Evolutionary conservation across 2,797 vertebrate genomes (phyloP).

Genomic region (Setipinna tenuifilis): DNA sequence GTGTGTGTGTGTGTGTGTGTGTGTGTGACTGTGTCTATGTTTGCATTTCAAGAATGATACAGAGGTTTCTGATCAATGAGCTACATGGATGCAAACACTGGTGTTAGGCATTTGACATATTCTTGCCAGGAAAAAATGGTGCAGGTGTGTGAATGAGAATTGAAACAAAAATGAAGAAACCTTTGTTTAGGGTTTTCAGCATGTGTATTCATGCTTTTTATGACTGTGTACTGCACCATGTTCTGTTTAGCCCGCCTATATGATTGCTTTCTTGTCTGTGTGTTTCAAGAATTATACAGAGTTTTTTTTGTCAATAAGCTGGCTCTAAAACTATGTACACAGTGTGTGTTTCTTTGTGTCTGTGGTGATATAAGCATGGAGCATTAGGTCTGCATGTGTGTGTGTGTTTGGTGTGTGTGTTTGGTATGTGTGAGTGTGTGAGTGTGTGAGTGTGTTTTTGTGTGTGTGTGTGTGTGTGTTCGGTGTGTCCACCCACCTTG

Average conservation of each 20-base stretch:
- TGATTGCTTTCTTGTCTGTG: too few species aligned
- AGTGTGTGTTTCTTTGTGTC: constrained; percentile 84
- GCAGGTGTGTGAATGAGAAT: background rate
- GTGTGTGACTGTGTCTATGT: background rate
- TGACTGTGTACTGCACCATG: too few species aligned
- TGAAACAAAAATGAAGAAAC: too few species aligned
- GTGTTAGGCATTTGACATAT: too few species aligned
- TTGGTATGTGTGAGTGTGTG: background rate
- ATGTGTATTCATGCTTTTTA: too few species aligned
- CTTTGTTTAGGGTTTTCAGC: too few species aligned
- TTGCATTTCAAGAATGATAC: constrained; percentile 91
- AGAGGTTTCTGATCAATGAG: constrained; percentile 76
- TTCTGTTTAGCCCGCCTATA: too few species aligned
- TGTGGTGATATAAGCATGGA: constrained; percentile 73
- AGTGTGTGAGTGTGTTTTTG: constrained; percentile 18
- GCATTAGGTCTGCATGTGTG: constrained; percentile 54
- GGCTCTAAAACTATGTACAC: too few species aligned
- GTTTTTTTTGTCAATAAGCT: too few species aligned
- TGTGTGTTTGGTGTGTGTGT: background rate
- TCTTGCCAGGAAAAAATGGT: too few species aligned
- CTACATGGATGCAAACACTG: too few species aligned
- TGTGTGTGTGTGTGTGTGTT: constrained; percentile 16
- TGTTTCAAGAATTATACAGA: too few species aligned
- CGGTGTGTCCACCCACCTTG: constrained; percentile 75
- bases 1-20: background rate